These are phyloP conservation scores for Drosophila truncata DNA, from an alignment of 1,140 invertebrate genomes.

Conservation along the genomic window DNA sequence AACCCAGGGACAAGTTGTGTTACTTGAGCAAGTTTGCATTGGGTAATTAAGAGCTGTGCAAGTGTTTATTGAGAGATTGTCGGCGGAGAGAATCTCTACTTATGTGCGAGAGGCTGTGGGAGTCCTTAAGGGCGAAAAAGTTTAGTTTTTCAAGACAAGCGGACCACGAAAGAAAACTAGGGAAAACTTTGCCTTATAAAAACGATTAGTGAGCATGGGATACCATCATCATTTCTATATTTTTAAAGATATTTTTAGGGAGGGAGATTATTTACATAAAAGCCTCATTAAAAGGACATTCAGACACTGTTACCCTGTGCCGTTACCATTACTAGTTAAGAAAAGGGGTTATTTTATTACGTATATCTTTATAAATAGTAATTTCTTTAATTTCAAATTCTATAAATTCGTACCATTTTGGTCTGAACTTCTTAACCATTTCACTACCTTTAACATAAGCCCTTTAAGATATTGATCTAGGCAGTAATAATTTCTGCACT, in stretches of 20 bases:
- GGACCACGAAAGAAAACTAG: slow-evolving; percentile 7
- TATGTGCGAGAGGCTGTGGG: slow-evolving; percentile 22
- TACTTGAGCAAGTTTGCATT: slow-evolving; percentile 78
- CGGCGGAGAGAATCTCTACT: slow-evolving; percentile 39
- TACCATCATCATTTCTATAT: slow-evolving; percentile 18
- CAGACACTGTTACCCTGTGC: no score
- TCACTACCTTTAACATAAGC: not conserved
- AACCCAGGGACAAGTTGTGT: slow-evolving; percentile 56
- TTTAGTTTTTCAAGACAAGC: slow-evolving; percentile 37
- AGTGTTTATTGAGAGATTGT: slow-evolving; percentile 78
- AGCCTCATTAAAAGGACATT: not conserved
- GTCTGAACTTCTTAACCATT: no score
- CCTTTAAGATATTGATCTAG: slow-evolving; percentile 16
- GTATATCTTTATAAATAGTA: not conserved
- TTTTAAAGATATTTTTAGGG: not conserved
- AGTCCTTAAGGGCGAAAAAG: slow-evolving; percentile 13
- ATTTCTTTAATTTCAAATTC: no score
- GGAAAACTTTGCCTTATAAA: slow-evolving; percentile 14
- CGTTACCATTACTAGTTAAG: no score
- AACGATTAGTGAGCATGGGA: slow-evolving; percentile 30
- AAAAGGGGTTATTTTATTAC: not conserved
- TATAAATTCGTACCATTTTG: no score
- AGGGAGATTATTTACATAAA: not conserved
- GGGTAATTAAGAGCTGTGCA: slow-evolving; percentile 82
- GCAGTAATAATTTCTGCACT: slow-evolving; percentile 31